Evolutionary conservation across 2,888 invertebrate genomes (phyloP).

Genomic region (Rhaphigaster nebulosa): DNA sequence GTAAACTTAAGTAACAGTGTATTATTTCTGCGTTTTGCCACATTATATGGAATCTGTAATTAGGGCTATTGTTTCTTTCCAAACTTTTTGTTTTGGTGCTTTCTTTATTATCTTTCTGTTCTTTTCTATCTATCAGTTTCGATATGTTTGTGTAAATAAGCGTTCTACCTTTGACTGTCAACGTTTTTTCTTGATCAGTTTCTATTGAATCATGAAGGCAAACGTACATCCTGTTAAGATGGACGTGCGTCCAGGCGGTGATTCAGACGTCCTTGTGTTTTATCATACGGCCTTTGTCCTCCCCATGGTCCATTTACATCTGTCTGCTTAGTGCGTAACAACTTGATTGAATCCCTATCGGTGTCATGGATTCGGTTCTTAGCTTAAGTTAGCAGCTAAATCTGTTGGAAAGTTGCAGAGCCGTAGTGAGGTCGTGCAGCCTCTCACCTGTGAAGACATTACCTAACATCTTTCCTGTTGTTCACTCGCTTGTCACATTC

Average conservation of each 20-base stretch:
- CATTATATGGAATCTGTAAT: too few relatives aligned
- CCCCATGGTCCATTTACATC: not conserved
- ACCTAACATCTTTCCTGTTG: not conserved
- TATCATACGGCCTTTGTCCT: slow-evolving; percentile 8
- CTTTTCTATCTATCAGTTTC: not conserved
- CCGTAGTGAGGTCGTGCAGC: not conserved
- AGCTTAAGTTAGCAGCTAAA: not conserved
- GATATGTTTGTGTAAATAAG: not conserved
- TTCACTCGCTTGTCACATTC: not conserved
- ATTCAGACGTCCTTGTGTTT: slow-evolving; percentile 28
- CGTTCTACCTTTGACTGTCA: not conserved
- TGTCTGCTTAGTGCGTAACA: not conserved
- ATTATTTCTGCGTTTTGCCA: too few relatives aligned
- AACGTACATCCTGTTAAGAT: not conserved
- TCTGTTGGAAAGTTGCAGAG: not conserved
- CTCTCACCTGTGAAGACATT: slow-evolving; percentile 14
- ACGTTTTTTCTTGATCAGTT: not conserved
- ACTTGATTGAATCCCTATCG: not conserved
- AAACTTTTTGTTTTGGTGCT: too few relatives aligned
- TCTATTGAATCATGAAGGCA: not conserved
- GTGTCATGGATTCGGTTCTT: not conserved
- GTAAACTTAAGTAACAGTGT: too few relatives aligned
- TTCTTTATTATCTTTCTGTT: too few relatives aligned
- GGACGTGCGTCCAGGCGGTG: not conserved
- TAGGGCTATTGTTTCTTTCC: too few relatives aligned